Base-by-base conservation (phyloP, 92 coral and sea anemone genomes). In the Zoanthus gigantus region DNA sequence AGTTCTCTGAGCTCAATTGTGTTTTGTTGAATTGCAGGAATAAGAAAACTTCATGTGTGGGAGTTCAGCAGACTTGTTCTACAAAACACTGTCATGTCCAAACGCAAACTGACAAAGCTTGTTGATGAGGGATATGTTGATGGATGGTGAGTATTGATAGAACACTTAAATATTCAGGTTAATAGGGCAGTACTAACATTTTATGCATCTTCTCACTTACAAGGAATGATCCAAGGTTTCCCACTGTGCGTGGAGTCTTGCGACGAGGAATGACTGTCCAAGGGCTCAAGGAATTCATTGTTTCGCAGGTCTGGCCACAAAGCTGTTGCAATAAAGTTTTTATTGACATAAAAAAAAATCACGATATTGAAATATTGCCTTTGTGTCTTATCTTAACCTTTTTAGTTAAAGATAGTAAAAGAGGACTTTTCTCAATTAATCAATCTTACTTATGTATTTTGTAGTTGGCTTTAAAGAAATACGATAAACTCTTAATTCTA, bases 211-310 rank as follows among this genome's bases (percentile, higher is more conserved):
- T 50, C 12, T 11, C 9, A 50, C 18, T 63, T 16, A 7, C 31
- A 69, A 97, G 99, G 99, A 94, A 97, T 86, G 99, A 97, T 71
- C 99, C 99, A 6, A 89, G 99, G 76, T 95, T 97, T 44, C 99
- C 99, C 73, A 97, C 99, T 17, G 98, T 97, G 14, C 98, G 99
- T 56, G 99, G 99, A 17, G 99, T 97, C 32, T 84, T 97, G 12
- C 84, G 99, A 44, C 94, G 98, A 61, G 99, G 99, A 6, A 97
- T 97, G 99, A 97, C 99, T 50, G 99, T 97, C 2, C 95, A 95
- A 79, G 99, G 99, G 63, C 87, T 97, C 44, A 89, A 96, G 50
- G 99, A 97, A 76, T 97, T 97, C 79, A 97, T 97, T 17, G 93
- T 97, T 56, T 83, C 92, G 54, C 99, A 97, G 90, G 96, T 94